Percentiles rank a stretch among this genome's conserved stretches.
These are phyloP conservation scores for Palythoa grandis DNA, from an alignment of 92 coral and sea anemone species.

Conservation along the genomic window DNA sequence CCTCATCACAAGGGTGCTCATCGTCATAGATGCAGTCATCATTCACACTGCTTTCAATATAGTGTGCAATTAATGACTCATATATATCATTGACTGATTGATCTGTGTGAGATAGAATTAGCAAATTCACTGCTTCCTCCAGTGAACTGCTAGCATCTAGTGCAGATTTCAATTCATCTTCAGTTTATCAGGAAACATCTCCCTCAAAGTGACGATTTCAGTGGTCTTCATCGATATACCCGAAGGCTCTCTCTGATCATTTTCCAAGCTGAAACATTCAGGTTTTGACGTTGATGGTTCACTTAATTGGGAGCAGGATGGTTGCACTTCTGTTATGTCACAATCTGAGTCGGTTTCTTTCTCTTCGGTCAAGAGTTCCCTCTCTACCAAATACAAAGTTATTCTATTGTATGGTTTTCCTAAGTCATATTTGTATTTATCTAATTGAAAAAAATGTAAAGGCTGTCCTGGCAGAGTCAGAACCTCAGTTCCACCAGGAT, in stretches of 20 bases:
- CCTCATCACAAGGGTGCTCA: not conserved
- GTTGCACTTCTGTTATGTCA: slow-evolving; percentile 2
- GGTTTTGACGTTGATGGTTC: slow-evolving; percentile 9
- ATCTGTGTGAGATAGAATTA: slow-evolving; percentile 11
- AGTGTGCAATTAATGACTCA: not conserved
- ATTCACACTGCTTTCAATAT: not conserved
- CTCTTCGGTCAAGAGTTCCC: not conserved
- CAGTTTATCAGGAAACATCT: slow-evolving; percentile 26
- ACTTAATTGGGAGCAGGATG: slow-evolving; percentile 2
- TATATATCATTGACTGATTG: not conserved
- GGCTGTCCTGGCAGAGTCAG: slow-evolving; percentile 48
- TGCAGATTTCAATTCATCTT: slow-evolving; percentile 18
- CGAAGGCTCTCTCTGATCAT: not conserved
- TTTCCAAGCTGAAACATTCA: not conserved
- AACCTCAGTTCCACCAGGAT: slow-evolving; percentile 54
- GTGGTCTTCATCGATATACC: not conserved
- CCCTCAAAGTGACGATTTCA: slow-evolving; percentile 20
- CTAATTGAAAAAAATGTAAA: slow-evolving; percentile 41
- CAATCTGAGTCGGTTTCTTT: slow-evolving; percentile 16
- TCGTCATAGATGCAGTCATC: slow-evolving; percentile 9
- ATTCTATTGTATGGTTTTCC: slow-evolving; percentile 45
- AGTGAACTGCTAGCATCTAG: slow-evolving; percentile 17
- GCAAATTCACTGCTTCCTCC: slow-evolving; percentile 31
- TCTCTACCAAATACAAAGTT: slow-evolving; percentile 39
- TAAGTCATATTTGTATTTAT: slow-evolving; percentile 46